Evolutionary conservation across 2,888 invertebrate genomes (phyloP).

Genomic region (Limnephilus auricula): DNA sequence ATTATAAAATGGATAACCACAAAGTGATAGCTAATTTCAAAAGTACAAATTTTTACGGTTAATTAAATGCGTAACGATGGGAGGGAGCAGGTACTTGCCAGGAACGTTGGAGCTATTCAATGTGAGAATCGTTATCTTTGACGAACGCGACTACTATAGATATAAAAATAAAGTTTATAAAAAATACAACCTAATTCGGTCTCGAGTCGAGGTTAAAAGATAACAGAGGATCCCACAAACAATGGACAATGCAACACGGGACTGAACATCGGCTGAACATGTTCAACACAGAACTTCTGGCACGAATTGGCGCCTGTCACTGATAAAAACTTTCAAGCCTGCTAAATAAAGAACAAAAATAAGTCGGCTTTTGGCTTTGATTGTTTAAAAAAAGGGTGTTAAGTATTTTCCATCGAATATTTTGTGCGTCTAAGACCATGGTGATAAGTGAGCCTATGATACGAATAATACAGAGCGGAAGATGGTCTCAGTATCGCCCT

Average conservation of each 20-base stretch:
- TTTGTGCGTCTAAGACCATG: neutral
- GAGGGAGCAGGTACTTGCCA: no score
- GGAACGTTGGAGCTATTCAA: neutral
- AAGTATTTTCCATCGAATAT: neutral
- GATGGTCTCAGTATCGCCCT: no score
- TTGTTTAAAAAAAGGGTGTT: neutral
- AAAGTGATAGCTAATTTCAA: no score
- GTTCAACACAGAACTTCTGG: neutral
- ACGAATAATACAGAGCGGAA: no score
- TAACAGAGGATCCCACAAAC: neutral
- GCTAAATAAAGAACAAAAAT: neutral
- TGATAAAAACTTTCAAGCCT: neutral
- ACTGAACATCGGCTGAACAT: neutral
- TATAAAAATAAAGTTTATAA: neutral
- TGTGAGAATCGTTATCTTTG: neutral
- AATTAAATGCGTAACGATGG: no score
- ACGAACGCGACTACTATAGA: neutral
- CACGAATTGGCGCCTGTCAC: neutral
- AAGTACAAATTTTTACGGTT: no score
- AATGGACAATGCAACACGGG: neutral
- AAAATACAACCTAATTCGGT: neutral
- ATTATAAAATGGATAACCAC: no score
- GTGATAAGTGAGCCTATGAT: no score
- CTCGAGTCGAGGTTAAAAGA: neutral
- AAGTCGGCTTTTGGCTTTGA: neutral